Base-by-base conservation (phyloP, 92 coral and sea anemone species). In the Pocillopora meandrina region DNA sequence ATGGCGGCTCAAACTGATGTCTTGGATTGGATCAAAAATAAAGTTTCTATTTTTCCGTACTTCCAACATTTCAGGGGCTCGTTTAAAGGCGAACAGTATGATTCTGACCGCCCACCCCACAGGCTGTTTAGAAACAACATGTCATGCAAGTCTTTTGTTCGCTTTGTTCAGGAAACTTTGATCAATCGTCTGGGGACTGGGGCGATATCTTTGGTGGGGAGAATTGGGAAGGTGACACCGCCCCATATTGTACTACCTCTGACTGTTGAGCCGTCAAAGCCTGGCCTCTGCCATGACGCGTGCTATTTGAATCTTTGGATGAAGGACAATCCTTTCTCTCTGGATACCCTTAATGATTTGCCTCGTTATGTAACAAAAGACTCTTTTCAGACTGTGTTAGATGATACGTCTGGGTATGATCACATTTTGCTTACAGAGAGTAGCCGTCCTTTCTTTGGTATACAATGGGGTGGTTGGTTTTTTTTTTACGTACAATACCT, bases 401-500 rank as follows among this genome's bases (percentile, higher is more conserved):
- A 85, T 67, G 84, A 85, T 57, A 85, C 77, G 57, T 85, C 89
- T 70, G 89, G 89, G 12, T 85, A 88, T 52, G 84, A 88, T 71
- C 87, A 82, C 49, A 56, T 81, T 71, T 52, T 82, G 60, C 34
- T 87, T 31, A 72, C 56, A 14, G 80, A 82, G 2, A 21, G 16
- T 10, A 84, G 89, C 56, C 67, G 82, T 6, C 71, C 81, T 9
- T 87, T 67, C 61, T 80, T 87, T 72, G 87, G 87, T 4, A 60
- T 87, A 18, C 74, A 89, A 21, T 79, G 89, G 92, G 91, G 91
- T 10, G 92, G 92, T 36, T 84, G 89, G 92, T 83, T 12, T 13
- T n/a, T n/a, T n/a, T n/a, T 82, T 88, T 47, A 71, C 85, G 18
- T 49, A 56, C 35, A 78, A 76, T 47, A 88, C 80, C 36, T 61